phyloP scores from a whole-genome alignment of 2,888 invertebrate genomes.

The Drosophila tripunctata region DNA sequence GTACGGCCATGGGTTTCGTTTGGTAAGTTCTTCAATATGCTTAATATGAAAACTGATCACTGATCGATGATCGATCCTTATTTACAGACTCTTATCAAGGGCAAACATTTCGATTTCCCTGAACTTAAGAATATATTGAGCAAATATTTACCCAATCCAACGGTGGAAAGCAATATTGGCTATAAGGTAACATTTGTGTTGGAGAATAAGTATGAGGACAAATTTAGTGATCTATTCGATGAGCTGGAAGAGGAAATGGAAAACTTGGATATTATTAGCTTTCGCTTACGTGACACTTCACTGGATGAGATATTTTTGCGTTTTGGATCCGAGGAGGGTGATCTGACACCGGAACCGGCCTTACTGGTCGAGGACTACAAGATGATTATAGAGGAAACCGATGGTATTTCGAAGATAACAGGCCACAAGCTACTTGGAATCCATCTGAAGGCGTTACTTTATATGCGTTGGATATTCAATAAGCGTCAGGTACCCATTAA shows the following conservation, averaged over 20 bases:
- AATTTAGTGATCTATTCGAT: conserved; percentile 88
- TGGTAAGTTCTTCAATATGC: conserved; percentile 84
- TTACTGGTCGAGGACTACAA: conserved; percentile 36
- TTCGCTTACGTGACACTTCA: conserved; percentile 92
- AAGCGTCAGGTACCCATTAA: conserved; percentile 24
- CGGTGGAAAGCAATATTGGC: conserved; percentile 90
- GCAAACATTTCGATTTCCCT: conserved; percentile 90
- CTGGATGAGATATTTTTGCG: conserved; percentile 94
- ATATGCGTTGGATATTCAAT: conserved; percentile 33
- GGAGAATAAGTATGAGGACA: conserved; percentile 89
- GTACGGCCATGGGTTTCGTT: conserved; percentile 93
- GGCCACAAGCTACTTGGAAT: neutral
- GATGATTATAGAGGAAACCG: neutral
- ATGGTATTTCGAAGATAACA: rapidly evolving
- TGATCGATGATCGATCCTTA: neutral
- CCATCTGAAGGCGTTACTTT: conserved; percentile 33
- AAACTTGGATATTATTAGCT: conserved; percentile 88
- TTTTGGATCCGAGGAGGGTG: conserved; percentile 56
- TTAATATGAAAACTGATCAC: neutral
- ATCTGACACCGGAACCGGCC: conserved; percentile 21
- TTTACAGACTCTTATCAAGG: conserved; percentile 88
- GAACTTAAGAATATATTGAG: conserved; percentile 86
- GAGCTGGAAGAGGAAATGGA: conserved; percentile 87
- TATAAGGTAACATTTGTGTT: conserved; percentile 91
- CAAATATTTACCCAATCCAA: conserved; percentile 89